These are phyloP conservation scores for Eudemis profundana DNA, from an alignment of 2,888 invertebrate species.

Conservation along the genomic window DNA sequence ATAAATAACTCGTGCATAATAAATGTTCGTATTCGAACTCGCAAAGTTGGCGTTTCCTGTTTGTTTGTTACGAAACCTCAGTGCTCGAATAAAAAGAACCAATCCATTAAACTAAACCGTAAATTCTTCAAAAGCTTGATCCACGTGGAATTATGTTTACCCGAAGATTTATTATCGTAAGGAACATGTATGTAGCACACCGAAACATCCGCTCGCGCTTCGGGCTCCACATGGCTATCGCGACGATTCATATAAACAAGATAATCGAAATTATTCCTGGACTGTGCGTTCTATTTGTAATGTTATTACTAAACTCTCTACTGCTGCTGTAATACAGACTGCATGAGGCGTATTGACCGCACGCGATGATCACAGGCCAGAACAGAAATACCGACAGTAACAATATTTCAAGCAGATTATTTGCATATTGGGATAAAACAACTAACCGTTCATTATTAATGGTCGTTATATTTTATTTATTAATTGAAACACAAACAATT, in stretches of 20 bases:
- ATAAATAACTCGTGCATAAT: constrained; percentile 35
- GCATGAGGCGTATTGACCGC: neutral
- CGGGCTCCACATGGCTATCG: constrained; percentile 41
- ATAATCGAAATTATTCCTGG: constrained; percentile 41
- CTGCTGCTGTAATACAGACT: neutral
- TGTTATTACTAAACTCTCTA: constrained; percentile 28
- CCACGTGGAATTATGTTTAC: constrained; percentile 31
- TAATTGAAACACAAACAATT: neutral
- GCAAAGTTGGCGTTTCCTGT: constrained; percentile 24
- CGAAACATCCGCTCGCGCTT: constrained; percentile 64
- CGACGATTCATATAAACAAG: constrained; percentile 41
- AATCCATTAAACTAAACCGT: constrained; percentile 31
- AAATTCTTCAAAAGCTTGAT: constrained; percentile 34
- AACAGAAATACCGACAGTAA: no score
- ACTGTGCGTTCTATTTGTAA: constrained; percentile 24
- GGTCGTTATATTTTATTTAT: neutral
- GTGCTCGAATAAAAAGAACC: constrained; percentile 17
- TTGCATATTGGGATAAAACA: neutral
- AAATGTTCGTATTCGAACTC: constrained; percentile 22
- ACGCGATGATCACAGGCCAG: no score
- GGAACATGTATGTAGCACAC: constrained; percentile 55
- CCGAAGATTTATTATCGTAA: constrained; percentile 60
- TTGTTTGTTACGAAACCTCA: constrained; percentile 26
- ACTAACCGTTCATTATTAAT: neutral
- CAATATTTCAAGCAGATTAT: neutral